Base-by-base conservation (phyloP, 2,797 vertebrate genomes). In the Picus viridis region DNA sequence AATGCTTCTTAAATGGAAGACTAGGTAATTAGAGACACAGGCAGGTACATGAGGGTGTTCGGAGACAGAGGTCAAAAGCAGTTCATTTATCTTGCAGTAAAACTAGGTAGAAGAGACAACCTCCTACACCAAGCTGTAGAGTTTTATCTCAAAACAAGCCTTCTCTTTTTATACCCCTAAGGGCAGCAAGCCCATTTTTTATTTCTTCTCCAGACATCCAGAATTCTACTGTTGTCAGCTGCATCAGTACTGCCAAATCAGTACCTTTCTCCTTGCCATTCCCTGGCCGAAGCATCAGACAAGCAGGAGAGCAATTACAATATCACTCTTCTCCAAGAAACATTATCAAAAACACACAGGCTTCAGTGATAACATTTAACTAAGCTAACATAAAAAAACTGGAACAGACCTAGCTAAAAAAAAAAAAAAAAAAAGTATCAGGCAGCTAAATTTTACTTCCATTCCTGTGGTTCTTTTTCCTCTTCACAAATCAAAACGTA, bases 261-360 rank as follows among this genome's bases (percentile, higher is more conserved):
- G 75, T 45, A 49, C 65, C 72, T 86, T 90, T 74, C 36, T 76
- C 61, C 14, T 29, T 56, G 72, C 90, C 86, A 88, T 69, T 43
- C 93, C 75, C 93, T 62, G 65, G 94, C 58, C 86, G 69, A 77
- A 77, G 51, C 69, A 77, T 63, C 93, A 93, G 65, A 92, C 15
- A 72, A 74, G 72, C 64, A 91, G 78, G 26, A 86, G 81, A 53
- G 62, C 83, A 88, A 93, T 87, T 93, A 92, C 94, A 95, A 80
- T 56, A 88, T 65, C 86, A 59, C 56, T 83, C 62, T 83, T 29
- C 83, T 96, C 86, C 88, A 92, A 68, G 81, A 83, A 83, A 88
- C 69, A 39, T 57, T 67, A 34, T 7, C 1, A 1, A 86, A 82
- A 83, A 9, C 18, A 1, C 86, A 83, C 69, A 85, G 83, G 47